Base-by-base conservation (phyloP, 2,797 vertebrate genomes). In the Amphiprion clarkii region DNA sequence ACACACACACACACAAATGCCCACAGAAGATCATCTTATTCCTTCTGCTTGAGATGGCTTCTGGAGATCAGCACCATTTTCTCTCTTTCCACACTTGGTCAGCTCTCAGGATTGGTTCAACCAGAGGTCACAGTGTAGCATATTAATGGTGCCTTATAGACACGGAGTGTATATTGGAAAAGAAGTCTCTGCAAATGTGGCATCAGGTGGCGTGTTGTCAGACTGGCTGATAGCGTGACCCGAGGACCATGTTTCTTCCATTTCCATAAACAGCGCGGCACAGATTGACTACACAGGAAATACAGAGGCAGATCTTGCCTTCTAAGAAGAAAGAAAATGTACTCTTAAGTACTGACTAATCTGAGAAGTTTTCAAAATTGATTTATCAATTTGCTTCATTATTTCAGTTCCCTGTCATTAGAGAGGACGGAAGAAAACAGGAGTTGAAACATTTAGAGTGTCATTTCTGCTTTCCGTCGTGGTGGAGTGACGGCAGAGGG, bases 401-500 rank as follows among this genome's bases (percentile, higher is more conserved):
- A 80, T 23, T 23, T 21, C 53, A 64, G 48, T 84, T 87, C 86
- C 69, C 87, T 67, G 61, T 52, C 54, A 79, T 89, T 84, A 87
- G 62, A 57, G 66, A 46, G 29, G 19, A 48, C 63, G 77, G 69
- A 56, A 33, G 63, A 67, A 86, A 88, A 84, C 82, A 81, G 65
- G 63, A 76, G 60, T 63, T 48, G 83, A 90, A 79, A 72, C 79
- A 78, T 87, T 87, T 57, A 61, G 53, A 56, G 76, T 82, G 89
- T 87, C 91, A 65, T 87, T 84, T 81, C 67, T 74, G 76, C 72
- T 88, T 79, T 81, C 69, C 71, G 1, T 82, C 70, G 66, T 54
- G 66, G 53, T 12, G 83, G 87, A 92, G 88, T 84, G 88, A 90
- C 40, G 77, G 78, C 33, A 27, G 77, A 68, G 65, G 70, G 77